Percentiles rank a stretch among this genome's conserved stretches.
Evolutionary conservation across 2,797 vertebrate genomes (phyloP).

Genomic region (Gymnopithys bicolor): DNA sequence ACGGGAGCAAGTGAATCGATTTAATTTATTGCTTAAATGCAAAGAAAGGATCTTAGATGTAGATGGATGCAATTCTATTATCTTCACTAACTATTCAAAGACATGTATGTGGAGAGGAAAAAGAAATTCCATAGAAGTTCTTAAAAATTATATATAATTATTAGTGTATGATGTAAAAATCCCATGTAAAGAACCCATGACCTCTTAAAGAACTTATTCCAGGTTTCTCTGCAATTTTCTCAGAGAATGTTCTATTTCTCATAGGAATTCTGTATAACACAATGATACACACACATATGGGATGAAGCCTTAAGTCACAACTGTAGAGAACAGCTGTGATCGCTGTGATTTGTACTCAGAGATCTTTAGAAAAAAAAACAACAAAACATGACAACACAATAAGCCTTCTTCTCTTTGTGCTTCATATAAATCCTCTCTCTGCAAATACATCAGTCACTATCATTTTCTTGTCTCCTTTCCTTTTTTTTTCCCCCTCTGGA

Average conservation of each 20-base stretch:
- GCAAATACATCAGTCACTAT: neutral
- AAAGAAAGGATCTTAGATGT: neutral
- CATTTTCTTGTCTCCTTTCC: neutral
- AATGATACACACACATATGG: neutral
- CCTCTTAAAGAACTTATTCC: neutral
- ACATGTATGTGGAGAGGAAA: neutral
- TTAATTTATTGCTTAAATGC: neutral
- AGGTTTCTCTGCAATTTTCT: neutral
- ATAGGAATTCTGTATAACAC: neutral
- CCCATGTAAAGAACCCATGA: neutral
- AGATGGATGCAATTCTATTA: neutral
- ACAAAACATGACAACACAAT: neutral
- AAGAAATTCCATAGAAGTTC: neutral
- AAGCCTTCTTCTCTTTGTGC: neutral
- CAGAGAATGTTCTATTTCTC: neutral
- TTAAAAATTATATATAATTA: neutral
- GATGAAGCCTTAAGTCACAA: neutral
- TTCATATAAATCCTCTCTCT: neutral
- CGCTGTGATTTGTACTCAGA: neutral
- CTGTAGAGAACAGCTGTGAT: neutral
- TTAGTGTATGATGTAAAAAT: neutral
- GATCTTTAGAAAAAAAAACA: neutral
- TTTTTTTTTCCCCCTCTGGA: neutral
- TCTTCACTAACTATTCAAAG: neutral
- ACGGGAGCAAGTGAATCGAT: neutral